A percentile compares a stretch with the other conserved stretches of the same genome.
phyloP scores from a whole-genome alignment of 2,888 invertebrate species.

The Stenotaenia linearis region DNA sequence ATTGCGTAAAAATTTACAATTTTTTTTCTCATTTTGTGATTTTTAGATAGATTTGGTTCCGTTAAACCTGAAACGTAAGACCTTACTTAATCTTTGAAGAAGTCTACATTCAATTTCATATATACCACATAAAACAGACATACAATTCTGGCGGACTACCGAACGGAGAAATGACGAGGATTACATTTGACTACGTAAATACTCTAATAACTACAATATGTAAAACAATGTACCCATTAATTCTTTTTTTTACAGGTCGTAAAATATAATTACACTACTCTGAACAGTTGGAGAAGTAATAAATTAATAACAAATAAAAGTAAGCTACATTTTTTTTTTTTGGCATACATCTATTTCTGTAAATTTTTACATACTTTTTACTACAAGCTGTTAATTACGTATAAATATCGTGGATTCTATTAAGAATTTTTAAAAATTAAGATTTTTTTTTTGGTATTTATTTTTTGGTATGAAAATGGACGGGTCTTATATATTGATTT shows the following conservation, averaged over 20 bases:
- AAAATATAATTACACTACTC: background rate
- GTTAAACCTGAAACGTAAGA: background rate
- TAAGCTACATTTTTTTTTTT: background rate
- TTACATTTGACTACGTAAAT: background rate
- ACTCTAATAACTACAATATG: background rate
- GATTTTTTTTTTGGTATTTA: background rate
- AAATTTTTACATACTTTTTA: background rate
- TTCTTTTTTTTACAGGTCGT: background rate
- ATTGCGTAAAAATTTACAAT: background rate
- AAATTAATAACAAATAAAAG: slow-evolving; percentile 1
- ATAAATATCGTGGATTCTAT: background rate
- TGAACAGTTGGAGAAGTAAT: background rate
- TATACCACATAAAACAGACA: background rate
- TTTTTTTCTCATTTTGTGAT: background rate
- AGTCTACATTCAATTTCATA: slow-evolving; percentile 1
- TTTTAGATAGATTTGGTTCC: background rate
- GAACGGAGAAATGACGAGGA: background rate
- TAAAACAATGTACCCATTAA: background rate
- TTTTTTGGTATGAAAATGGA: background rate
- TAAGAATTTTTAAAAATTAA: background rate
- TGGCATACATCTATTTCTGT: background rate
- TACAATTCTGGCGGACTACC: background rate
- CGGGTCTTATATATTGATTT: background rate
- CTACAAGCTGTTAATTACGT: slow-evolving; percentile 7
- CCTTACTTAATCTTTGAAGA: background rate